Percentiles rank a stretch among this genome's conserved stretches.
These are phyloP conservation scores for Tachyglossus aculeatus DNA, from an alignment of 2,797 vertebrate genomes.

Conservation along the genomic window DNA sequence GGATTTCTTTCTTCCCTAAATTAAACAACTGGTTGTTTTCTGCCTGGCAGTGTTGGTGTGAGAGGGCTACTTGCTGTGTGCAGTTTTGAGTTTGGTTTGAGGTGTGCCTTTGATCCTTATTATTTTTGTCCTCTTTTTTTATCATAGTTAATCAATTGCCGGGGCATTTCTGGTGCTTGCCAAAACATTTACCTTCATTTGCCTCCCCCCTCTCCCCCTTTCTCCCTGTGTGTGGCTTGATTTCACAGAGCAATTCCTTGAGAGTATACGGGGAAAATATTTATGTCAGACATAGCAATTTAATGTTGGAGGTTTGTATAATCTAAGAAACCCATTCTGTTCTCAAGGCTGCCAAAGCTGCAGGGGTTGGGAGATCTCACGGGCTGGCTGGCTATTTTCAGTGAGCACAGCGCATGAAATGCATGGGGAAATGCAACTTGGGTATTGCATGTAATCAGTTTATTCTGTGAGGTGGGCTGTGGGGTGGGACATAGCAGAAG, in stretches of 20 bases:
- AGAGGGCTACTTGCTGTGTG: constrained; percentile 12
- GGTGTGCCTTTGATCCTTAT: constrained; percentile 45
- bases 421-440: constrained; percentile 75
- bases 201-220: constrained; percentile 33
- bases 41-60: constrained; percentile 47
- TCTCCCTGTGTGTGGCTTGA: constrained; percentile 73
- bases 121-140: constrained; percentile 52
- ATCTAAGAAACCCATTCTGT: constrained; percentile 69
- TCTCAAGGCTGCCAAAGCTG: constrained; percentile 81
- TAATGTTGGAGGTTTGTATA: constrained; percentile 99
- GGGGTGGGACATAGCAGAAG: constrained; percentile 21
- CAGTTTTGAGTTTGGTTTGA: constrained; percentile 53
- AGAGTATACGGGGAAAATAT: constrained; percentile 99
- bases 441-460: constrained; percentile 69
- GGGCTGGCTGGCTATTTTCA: constrained; percentile 76
- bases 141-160: constrained; percentile 46
- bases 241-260: constrained; percentile 93
- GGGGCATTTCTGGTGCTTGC: constrained; percentile 53
- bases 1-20: constrained; percentile 28
- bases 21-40: constrained; percentile 42
- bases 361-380: constrained; percentile 80
- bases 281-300: constrained; percentile 99
- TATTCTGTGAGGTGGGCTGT: constrained; percentile 25
- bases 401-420: constrained; percentile 81
- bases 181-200: constrained; percentile 66